Base-by-base conservation (phyloP, 2,113 vertebrate genomes). In the Muscicapa adusta region DNA sequence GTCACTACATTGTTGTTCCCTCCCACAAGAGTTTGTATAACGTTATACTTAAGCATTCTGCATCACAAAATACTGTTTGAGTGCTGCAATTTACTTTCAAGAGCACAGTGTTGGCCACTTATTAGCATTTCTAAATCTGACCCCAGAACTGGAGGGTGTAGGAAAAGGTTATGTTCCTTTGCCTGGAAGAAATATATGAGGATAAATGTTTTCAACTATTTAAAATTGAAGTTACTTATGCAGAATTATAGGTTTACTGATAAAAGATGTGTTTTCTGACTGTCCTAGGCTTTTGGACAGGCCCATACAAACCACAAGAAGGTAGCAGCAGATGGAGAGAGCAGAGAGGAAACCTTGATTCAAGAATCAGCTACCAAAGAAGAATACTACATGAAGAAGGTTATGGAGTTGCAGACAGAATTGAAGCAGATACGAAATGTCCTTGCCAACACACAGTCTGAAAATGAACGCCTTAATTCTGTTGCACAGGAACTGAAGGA, bases 361-460 rank as follows among this genome's bases (percentile, higher is more conserved):
- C 97, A 99, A 96, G 99, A 99, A 96, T 99, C 99, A 0, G 99
- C 99, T 85, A 99, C 99, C 90, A 99, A 99, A 96, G 99, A 99
- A 96, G 99, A 99, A 50, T 98, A 98, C 80, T 99, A 99, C 34
- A 98, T 99, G 97, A 98, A 98, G 96, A 99, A 98, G 91, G 98
- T 99, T 80, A 98, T 99, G 56, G 99, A 99, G 91, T 91, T 99
- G 89, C 99, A 99, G 97, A 98, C 98, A 7, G 99, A 99, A 66
- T 98, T 99, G 43, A 98, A 99, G 87, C 99, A 99, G 96, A 95
- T 99, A 92, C 98, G 98, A 93, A 98, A 98, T 2, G 97, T 98
- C 19, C 98, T 99, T 33, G 93, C 98, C 97, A 98, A 99, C 72
- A 97, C 98, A 0, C 98, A 99, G 87, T 98, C 99, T 22, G 99